Percentiles rank a stretch among this genome's conserved stretches.
Evolutionary conservation across 2,113 vertebrate genomes (phyloP).

Genomic region (Equus przewalskii): DNA sequence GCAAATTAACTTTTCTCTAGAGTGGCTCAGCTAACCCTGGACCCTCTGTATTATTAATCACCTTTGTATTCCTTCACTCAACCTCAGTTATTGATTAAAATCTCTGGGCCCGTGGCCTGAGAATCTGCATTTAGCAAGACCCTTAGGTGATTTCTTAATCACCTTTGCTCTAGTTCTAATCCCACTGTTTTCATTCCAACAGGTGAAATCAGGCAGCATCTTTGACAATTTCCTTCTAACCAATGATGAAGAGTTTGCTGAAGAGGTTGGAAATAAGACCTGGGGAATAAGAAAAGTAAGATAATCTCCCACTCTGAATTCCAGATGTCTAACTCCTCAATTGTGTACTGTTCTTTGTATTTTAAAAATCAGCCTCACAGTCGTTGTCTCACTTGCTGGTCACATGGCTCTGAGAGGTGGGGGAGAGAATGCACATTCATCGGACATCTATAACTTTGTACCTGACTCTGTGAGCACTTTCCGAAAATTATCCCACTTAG

Average conservation of each 20-base stretch:
- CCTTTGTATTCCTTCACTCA: not conserved
- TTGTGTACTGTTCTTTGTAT: not conserved
- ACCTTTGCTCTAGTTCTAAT: not conserved
- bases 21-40: not conserved
- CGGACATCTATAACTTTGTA: not conserved
- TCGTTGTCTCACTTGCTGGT: not conserved
- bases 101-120: not conserved
- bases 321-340: not conserved
- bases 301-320: not conserved
- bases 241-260: slow-evolving; percentile 90
- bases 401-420: not conserved
- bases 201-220: slow-evolving; percentile 93
- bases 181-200: slow-evolving; percentile 63
- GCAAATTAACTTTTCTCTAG: not conserved
- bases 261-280: slow-evolving; percentile 90
- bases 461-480: slow-evolving; percentile 1
- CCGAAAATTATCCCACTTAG: not conserved
- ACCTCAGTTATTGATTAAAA: slow-evolving; percentile 20
- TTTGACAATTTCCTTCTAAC: slow-evolving; percentile 94
- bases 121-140: slow-evolving; percentile 5
- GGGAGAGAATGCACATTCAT: not conserved
- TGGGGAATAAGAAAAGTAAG: slow-evolving; percentile 91
- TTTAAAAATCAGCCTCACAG: slow-evolving; percentile 30
- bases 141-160: not conserved
- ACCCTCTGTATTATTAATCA: not conserved